phyloP scores from a whole-genome alignment of 2,888 invertebrate species.

The Phytoseiulus persimilis region DNA sequence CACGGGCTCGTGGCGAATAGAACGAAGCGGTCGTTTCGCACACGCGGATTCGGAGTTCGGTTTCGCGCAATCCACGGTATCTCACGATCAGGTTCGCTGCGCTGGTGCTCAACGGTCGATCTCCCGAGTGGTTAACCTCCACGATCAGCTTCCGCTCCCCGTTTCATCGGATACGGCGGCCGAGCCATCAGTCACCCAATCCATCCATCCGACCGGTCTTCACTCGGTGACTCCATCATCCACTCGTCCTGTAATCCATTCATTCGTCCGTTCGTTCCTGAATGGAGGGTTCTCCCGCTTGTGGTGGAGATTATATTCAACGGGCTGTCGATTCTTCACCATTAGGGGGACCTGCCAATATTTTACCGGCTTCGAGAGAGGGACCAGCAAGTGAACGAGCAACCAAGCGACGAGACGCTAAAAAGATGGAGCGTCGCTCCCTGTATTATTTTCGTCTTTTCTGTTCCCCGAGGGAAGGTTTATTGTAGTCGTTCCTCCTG shows the following conservation, averaged over 20 bases:
- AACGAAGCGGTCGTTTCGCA: too few species aligned
- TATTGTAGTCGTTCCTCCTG: neutral
- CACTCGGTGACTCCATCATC: neutral
- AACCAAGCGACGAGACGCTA: neutral
- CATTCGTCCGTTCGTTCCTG: neutral
- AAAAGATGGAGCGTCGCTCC: neutral
- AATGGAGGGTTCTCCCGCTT: neutral
- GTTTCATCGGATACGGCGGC: too few species aligned
- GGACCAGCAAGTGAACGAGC: too few species aligned
- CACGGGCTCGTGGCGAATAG: too few species aligned
- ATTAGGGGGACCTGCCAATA: neutral
- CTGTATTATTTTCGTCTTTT: neutral
- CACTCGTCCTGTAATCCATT: neutral
- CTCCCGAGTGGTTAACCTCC: too few species aligned
- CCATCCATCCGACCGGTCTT: too few species aligned
- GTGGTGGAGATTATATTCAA: neutral
- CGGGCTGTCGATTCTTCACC: neutral
- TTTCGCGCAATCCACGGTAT: too few species aligned
- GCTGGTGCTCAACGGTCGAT: too few species aligned
- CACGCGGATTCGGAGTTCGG: too few species aligned
- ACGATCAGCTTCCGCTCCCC: too few species aligned
- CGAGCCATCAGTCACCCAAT: too few species aligned
- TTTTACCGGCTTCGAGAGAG: neutral
- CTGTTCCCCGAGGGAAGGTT: neutral
- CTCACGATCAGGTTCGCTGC: too few species aligned